Base-by-base conservation (phyloP, 2,113 vertebrate species). In the Tragelaphus scriptus region DNA sequence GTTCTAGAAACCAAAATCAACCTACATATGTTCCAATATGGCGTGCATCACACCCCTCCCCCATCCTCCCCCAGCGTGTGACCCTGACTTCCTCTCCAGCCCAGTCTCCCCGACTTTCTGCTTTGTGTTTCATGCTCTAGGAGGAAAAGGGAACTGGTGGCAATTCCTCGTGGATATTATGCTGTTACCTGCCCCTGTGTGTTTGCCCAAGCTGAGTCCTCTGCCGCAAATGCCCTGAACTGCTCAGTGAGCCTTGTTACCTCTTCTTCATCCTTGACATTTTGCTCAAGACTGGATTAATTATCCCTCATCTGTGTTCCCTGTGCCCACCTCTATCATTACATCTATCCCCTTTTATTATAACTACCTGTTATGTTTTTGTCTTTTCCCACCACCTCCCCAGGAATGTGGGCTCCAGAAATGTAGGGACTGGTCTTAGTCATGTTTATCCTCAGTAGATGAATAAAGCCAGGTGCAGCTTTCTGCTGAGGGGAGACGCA, bases 21-120 rank as follows among this genome's bases (percentile, higher is more conserved):
- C 5, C 12, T 25, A 80, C 13, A 68, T 47, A 71, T 65, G 53
- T 88, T 85, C 49, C 68, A 89, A 6, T 4, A n/a, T 2, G 36
- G 17, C 0, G 0, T 9, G 16, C 3, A 0, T 3, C 4, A 19
- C 1, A 47, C 6, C 17, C 25, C 10, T 28, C 2, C 0, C 3
- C 9, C 13, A 19, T 3, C 3, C 19, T 44, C 10, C 21, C 21
- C 14, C 0, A 3, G 16, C 6, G 14, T 2, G 21, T 44, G 17
- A 88, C 3, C 7, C 10, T 36, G 49, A 49, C 36, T 91, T 95
- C 81, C 49, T 86, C 26, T 55, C 47, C 17, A 65, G 59, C 2
- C 36, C 30, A 0, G 0, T 11, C 19, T 91, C 16, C 21, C 7
- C n/a, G 7, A 40, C 19, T 53, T 93, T 26, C 21, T 47, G 25